A percentile compares a stretch with the other conserved stretches of the same genome.
Conservation (phyloP, 2,113 vertebrate genomes). For the Synodontis membranacea region DNA sequence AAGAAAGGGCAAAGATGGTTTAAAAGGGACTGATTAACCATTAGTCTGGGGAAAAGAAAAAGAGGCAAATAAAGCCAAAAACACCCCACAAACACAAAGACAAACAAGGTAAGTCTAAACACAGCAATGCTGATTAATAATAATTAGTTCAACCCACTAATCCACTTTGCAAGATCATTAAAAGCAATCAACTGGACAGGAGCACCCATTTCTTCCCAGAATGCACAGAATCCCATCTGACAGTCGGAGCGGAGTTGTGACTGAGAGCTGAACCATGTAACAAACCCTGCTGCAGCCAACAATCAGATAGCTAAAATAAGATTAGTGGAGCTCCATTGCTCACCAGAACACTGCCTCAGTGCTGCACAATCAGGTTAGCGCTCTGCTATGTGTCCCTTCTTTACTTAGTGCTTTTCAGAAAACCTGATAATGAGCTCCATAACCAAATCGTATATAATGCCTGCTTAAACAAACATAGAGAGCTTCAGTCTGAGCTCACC, state of each 20-base stretch:
- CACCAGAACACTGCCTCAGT: slow-evolving; percentile 22
- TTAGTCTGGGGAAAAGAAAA: slow-evolving; percentile 68
- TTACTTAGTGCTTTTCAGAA: slow-evolving; percentile 23
- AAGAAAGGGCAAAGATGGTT: slow-evolving; percentile 81
- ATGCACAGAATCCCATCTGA: slow-evolving; percentile 21
- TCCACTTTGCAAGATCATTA: slow-evolving; percentile 23
- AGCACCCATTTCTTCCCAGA: slow-evolving; percentile 35
- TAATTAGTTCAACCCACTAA: slow-evolving; percentile 33
- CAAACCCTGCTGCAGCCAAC: slow-evolving; percentile 8
- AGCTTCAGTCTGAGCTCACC: background rate
- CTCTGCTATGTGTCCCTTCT: background rate
- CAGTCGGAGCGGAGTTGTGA: slow-evolving; percentile 23
- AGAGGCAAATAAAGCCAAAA: slow-evolving; percentile 38
- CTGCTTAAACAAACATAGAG: slow-evolving; percentile 29
- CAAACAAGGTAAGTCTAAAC: slow-evolving; percentile 38
- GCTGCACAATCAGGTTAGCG: slow-evolving; percentile 26
- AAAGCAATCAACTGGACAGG: slow-evolving; percentile 30
- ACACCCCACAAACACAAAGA: slow-evolving; percentile 15
- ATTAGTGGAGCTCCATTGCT: slow-evolving; percentile 35
- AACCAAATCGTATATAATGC: slow-evolving; percentile 26
- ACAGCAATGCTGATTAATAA: slow-evolving; percentile 24
- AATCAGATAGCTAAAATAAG: slow-evolving; percentile 30
- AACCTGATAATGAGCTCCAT: slow-evolving; percentile 30
- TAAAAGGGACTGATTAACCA: slow-evolving; percentile 75
- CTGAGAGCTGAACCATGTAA: slow-evolving; percentile 22